Base-by-base conservation (phyloP, 2,797 vertebrate species). In the Typhlichthys eigenmanni region DNA sequence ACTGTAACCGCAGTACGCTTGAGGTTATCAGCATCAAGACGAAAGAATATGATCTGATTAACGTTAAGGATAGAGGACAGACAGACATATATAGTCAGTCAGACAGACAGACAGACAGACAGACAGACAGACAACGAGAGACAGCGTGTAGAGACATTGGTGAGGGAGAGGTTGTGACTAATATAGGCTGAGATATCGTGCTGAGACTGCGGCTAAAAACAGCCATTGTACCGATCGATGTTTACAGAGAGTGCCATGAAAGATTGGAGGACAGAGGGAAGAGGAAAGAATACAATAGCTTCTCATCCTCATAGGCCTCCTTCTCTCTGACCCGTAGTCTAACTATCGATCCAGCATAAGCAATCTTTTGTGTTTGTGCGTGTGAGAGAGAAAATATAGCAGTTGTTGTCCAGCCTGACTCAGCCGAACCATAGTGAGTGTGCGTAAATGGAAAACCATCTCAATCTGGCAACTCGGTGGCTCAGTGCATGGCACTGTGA, bases 161-260 rank as follows among this genome's bases (percentile, higher is more conserved):
- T 57, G 56, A 56, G 24, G 34, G 47, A 60, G 58, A 32, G 58
- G 10, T 60, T 55, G 50, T 57, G 54, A 55, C 74, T 67, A 38
- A 38, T 53, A 49, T 56, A 66, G 50, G 52, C 54, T 67, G 69
- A 60, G 64, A 61, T 71, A 67, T 61, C 52, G 49, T 38, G 65
- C 79, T 73, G 75, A 85, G 85, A 82, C 87, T 79, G 73, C 70
- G 62, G 81, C 82, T 87, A 87, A 87, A 88, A 89, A 85, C 68
- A 75, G 63, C 16, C 38, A 70, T 69, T 85, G 74, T 69, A 56
- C 61, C 69, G 76, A 91, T 92, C 88, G 60, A 89, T 90, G 85
- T 55, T 24, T 68, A 62, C 78, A 55, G 24, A 74, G 66, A 79
- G 68, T 38, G 58, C 70, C 58, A 70, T 60, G 58, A 74, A 73